A percentile compares a stretch with the other conserved stretches of the same genome.
phyloP scores from a whole-genome alignment of 1,140 invertebrate genomes.

The Helicoverpa armigera region DNA sequence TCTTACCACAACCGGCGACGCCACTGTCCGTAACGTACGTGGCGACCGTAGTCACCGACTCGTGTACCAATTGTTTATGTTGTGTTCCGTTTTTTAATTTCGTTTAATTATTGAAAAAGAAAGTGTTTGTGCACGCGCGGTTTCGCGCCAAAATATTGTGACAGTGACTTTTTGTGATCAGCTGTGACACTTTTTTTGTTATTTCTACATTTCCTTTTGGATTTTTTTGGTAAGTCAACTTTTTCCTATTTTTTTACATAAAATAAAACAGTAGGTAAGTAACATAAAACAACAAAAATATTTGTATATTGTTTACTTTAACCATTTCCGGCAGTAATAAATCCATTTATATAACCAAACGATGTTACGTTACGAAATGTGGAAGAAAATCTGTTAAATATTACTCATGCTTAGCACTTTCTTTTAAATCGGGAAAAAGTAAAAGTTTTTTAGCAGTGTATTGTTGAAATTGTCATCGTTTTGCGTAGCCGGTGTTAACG shows the following conservation, averaged over 20 bases:
- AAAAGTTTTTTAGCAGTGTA: conserved; percentile 70
- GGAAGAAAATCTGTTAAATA: conserved; percentile 48
- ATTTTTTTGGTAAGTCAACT: conserved; percentile 59
- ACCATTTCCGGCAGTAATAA: conserved; percentile 66
- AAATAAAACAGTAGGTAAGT: not conserved
- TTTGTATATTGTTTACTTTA: conserved; percentile 47
- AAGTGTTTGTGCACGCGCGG: conserved; percentile 62
- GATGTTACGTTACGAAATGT: conserved; percentile 54
- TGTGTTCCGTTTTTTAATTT: conserved; percentile 55
- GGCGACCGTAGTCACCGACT: conserved; percentile 60
- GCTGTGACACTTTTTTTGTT: conserved; percentile 65
- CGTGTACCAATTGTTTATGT: conserved; percentile 50
- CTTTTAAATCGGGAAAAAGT: conserved; percentile 71
- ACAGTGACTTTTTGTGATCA: conserved; percentile 71
- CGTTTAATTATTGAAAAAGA: conserved; percentile 57
- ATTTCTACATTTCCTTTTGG: conserved; percentile 45
- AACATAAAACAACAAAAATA: not conserved
- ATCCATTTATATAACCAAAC: conserved; percentile 65
- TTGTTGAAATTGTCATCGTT: conserved; percentile 74
- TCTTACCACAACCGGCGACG: conserved; percentile 69
- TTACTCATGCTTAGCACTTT: conserved; percentile 66
- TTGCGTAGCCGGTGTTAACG: conserved; percentile 70
- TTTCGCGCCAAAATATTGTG: conserved; percentile 68
- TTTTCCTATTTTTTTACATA: not conserved
- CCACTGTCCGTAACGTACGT: conserved; percentile 76